phyloP scores from a whole-genome alignment of 2,113 vertebrate genomes.

The Pardalotus punctatus region DNA sequence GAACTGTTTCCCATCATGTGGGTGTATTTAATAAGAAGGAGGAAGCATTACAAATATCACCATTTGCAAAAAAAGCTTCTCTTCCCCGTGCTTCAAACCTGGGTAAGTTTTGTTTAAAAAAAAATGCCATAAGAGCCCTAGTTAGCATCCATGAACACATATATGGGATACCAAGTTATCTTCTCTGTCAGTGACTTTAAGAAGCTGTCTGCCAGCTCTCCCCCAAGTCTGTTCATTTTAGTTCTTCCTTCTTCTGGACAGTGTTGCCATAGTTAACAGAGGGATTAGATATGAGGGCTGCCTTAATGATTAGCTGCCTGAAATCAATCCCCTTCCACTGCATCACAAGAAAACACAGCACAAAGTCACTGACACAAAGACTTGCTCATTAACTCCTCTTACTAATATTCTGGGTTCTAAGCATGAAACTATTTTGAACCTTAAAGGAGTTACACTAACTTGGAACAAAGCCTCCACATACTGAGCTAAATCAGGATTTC shows the following conservation, averaged over 20 bases:
- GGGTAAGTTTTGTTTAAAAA: background rate
- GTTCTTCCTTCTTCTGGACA: background rate
- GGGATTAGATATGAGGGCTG: background rate
- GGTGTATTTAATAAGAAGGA: constrained; percentile 48
- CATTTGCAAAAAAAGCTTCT: constrained; percentile 31
- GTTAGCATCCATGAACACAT: background rate
- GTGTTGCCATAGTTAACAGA: background rate
- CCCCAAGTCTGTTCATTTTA: background rate
- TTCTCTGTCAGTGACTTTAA: background rate
- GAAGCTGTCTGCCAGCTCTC: background rate
- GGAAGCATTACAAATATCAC: constrained; percentile 26
- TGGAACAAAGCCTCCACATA: background rate
- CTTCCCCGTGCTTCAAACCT: background rate
- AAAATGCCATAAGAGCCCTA: background rate
- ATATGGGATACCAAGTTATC: background rate
- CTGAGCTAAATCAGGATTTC: background rate
- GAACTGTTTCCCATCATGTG: constrained; percentile 37
- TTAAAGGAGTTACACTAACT: background rate
- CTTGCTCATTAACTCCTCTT: background rate
- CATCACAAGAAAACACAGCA: background rate
- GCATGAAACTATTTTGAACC: background rate
- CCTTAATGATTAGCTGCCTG: background rate
- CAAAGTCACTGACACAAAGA: background rate
- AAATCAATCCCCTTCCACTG: background rate
- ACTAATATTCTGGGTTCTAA: background rate